These are phyloP conservation scores for Albula glossodonta DNA, from an alignment of 2,113 vertebrate species.

Conservation along the genomic window DNA sequence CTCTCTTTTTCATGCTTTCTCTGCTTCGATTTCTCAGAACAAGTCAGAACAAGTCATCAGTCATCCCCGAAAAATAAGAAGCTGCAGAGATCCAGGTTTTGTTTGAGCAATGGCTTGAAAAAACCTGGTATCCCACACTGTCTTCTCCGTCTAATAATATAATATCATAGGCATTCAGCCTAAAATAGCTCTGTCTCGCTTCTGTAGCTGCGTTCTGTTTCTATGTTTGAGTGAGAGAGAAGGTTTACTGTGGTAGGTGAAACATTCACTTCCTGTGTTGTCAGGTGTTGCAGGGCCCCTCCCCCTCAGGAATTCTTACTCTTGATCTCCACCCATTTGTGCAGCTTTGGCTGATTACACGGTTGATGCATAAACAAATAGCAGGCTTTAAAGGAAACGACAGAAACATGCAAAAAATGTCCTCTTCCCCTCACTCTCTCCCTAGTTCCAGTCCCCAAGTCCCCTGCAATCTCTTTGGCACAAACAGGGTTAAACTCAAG, in stretches of 20 bases:
- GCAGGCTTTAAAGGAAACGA: no score
- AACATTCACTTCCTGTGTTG: no score
- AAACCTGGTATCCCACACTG: not conserved
- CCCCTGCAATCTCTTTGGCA: no score
- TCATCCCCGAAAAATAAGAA: not conserved
- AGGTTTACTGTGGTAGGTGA: no score
- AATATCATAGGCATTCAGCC: not conserved
- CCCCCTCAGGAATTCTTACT: not conserved
- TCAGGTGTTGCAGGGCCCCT: not conserved
- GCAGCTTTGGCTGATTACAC: not conserved
- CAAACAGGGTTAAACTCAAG: no score
- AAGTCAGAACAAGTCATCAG: constrained; percentile 17
- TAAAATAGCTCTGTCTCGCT: not conserved
- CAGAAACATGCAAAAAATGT: not conserved
- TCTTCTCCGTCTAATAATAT: not conserved
- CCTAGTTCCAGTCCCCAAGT: no score
- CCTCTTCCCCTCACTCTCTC: no score
- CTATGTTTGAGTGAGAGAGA: no score
- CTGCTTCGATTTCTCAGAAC: not conserved
- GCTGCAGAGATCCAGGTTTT: not conserved
- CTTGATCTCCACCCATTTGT: not conserved
- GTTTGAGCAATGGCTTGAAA: not conserved
- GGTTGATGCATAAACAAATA: no score
- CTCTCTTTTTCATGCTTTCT: not conserved
- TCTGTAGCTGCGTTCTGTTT: no score